Percentiles rank a stretch among this genome's conserved stretches.
Conservation (phyloP, 2,113 vertebrate genomes). For the Neogale vison region DNA sequence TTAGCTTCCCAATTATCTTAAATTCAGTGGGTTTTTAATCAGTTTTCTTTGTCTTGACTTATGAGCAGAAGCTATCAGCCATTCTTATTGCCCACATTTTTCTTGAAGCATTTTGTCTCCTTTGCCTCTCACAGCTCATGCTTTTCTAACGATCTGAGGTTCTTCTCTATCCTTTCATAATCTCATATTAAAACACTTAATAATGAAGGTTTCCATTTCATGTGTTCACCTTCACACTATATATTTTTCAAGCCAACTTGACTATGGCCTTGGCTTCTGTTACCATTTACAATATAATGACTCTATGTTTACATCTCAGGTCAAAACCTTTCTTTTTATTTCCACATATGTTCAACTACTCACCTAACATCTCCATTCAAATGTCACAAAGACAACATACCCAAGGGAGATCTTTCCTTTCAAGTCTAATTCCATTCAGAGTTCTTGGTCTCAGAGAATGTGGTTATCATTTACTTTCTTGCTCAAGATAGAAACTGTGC, state of each 20-base stretch:
- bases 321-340: not conserved
- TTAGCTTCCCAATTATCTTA: not conserved
- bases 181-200: not conserved
- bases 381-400: not conserved
- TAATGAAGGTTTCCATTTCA: not conserved
- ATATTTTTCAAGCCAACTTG: not conserved
- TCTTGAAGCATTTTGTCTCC: not conserved
- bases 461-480: not conserved
- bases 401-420: not conserved
- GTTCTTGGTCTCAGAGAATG: not conserved
- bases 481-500: not conserved
- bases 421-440: not conserved
- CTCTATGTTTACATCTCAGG: not conserved
- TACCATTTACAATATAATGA: not conserved
- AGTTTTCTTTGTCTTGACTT: not conserved
- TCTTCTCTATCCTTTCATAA: not conserved
- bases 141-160: not conserved
- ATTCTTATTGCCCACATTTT: not conserved
- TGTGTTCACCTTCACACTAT: not conserved
- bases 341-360: not conserved
- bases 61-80: not conserved
- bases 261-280: not conserved
- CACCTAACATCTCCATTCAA: not conserved
- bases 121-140: not conserved
- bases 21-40: not conserved